Evolutionary conservation across 92 coral and sea anemone genomes (phyloP).

Genomic region (Bergia sp.): DNA sequence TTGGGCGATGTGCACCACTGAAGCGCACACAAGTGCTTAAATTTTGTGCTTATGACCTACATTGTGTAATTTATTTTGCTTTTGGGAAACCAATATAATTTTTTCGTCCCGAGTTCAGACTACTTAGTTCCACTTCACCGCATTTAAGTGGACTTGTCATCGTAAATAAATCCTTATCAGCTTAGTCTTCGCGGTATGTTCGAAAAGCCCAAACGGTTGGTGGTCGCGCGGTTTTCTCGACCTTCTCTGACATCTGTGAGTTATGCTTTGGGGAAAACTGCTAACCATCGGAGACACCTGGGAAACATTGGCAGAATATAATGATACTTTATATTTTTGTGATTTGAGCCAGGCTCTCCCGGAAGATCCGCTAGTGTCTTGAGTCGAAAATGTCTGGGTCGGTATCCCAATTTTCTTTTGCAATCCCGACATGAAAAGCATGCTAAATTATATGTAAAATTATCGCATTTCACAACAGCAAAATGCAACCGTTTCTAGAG

Average conservation of each 20-base stretch:
- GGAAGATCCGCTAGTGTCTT: too few species aligned
- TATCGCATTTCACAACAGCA: neutral
- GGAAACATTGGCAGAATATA: too few species aligned
- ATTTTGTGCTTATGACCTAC: neutral
- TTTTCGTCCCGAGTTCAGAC: conserved; percentile 21
- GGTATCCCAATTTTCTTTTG: neutral
- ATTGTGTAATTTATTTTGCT: neutral
- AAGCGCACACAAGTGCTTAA: conserved; percentile 16
- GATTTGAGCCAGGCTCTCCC: too few species aligned
- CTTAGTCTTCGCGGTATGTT: too few species aligned
- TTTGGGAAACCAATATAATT: neutral
- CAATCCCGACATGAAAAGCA: neutral
- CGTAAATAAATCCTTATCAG: too few species aligned
- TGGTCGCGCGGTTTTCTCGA: too few species aligned
- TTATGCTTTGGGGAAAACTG: too few species aligned
- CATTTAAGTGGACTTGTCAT: neutral
- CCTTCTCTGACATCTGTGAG: too few species aligned
- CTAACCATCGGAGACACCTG: too few species aligned
- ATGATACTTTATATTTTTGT: too few species aligned
- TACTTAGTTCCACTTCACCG: neutral
- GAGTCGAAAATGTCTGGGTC: neutral
- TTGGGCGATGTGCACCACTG: conserved; percentile 7
- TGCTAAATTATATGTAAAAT: neutral
- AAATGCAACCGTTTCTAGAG: neutral
- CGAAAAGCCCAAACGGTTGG: too few species aligned